Conservation (phyloP, 1,140 invertebrate species). For the Littorina saxatilis region DNA sequence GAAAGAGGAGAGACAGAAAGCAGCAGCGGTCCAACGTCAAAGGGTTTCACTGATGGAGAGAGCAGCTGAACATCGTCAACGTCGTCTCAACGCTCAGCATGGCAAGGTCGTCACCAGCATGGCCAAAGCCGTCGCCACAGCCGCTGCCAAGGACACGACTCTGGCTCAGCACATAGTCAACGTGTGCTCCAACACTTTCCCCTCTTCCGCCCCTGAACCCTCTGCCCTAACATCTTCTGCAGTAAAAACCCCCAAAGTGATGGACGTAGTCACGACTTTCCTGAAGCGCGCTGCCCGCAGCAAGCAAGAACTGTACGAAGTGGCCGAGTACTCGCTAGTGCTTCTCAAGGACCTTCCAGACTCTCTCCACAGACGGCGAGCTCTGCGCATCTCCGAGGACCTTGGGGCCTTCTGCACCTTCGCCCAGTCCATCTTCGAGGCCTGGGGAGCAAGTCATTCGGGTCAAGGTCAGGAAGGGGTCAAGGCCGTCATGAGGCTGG, state of each 20-base stretch:
- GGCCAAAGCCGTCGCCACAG: conserved; percentile 25
- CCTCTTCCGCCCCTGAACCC: not conserved
- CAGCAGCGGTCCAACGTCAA: not conserved
- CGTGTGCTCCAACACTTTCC: not conserved
- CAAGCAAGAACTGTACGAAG: conserved; percentile 14
- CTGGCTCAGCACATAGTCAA: not conserved
- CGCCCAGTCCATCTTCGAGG: conserved; percentile 27
- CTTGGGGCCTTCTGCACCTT: conserved; percentile 29
- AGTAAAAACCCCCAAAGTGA: not conserved
- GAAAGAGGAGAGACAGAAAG: conserved; percentile 11
- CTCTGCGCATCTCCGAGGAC: conserved; percentile 21
- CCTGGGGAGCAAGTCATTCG: not conserved
- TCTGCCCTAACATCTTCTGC: not conserved
- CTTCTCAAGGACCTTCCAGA: conserved; percentile 19
- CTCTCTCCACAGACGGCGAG: conserved; percentile 28
- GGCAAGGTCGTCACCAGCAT: not conserved
- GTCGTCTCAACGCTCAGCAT: not conserved
- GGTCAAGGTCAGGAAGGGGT: conserved; percentile 2
- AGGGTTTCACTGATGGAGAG: conserved; percentile 16
- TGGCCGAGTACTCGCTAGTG: conserved; percentile 25
- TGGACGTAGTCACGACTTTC: not conserved
- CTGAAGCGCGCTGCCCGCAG: conserved; percentile 9
- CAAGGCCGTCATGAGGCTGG: conserved; percentile 16
- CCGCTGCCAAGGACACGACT: not conserved
- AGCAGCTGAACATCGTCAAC: conserved; percentile 15